Base-by-base conservation (phyloP, 1,140 invertebrate genomes). In the Hyposmocoma kahamanoa region DNA sequence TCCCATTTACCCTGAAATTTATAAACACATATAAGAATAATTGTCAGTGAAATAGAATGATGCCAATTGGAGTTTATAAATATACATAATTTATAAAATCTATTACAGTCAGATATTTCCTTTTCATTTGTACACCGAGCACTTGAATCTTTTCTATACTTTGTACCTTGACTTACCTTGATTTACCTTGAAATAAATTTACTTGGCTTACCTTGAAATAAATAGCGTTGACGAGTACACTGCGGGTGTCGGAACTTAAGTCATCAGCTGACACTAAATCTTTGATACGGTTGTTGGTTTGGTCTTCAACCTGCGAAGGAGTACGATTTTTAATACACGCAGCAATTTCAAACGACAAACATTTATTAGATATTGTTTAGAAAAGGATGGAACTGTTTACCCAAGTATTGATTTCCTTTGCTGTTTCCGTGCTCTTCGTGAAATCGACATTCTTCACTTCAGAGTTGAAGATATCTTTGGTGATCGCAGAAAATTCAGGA, bases 271-370 rank as follows among this genome's bases (percentile, higher is more conserved):
- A 61, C 28, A 95, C 84, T 17, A 94, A 75, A 66, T 94, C 75
- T 48, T 88, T 89, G 52, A 95, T 93, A 72, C 91, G 91, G 51
- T 91, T 82, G 54, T 91, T 88, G 0, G 94, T 96, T 69, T 92
- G 87, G 4, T 88, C 62, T 69, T 90, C 88, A 0, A 95, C 90
- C 93, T 79, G 26, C 13, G 65, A 59, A 32, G 47, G 38, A 38
- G 28, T 46, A n/a, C n/a, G n/a, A n/a, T n/a, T n/a, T n/a, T n/a
- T n/a, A n/a, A n/a, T n/a, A n/a, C n/a, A n/a, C n/a, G n/a, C n/a
- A n/a, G n/a, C n/a, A n/a, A n/a, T n/a, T n/a, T n/a, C n/a, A n/a
- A n/a, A n/a, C n/a, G n/a, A n/a, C n/a, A n/a, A n/a, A n/a, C n/a
- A n/a, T n/a, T n/a, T n/a, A n/a, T n/a, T n/a, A n/a, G n/a, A n/a